Conservation (phyloP, 2,797 vertebrate species). For the Leptodactylus fallax region DNA sequence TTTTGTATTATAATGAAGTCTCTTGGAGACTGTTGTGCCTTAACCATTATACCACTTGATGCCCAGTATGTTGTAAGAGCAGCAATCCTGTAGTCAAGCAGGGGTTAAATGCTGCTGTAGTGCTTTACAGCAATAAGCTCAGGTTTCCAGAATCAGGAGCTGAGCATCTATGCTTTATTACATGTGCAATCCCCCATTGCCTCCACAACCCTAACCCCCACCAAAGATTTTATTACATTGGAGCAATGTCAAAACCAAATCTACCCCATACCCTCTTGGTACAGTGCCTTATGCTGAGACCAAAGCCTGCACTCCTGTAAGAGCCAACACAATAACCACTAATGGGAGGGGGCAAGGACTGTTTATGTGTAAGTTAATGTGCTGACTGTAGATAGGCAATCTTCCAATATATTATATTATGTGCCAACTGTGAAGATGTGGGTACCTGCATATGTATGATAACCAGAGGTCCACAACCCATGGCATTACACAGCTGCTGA, state of each 20-base stretch:
- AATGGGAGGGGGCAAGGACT: constrained; percentile 4
- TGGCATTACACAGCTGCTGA: constrained; percentile 30
- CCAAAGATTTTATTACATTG: constrained; percentile 40
- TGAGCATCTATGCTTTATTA: constrained; percentile 49
- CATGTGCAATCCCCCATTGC: constrained; percentile 50
- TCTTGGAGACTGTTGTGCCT: constrained; percentile 45
- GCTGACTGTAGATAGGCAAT: constrained; percentile 24
- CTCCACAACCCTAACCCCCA: constrained; percentile 29
- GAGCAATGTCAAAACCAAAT: constrained; percentile 29
- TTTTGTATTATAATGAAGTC: constrained; percentile 50
- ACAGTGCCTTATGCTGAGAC: constrained; percentile 20
- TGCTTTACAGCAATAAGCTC: constrained; percentile 54
- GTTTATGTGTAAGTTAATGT: constrained; percentile 34
- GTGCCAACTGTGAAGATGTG: constrained; percentile 47
- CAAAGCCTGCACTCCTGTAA: neutral
- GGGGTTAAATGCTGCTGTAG: constrained; percentile 27
- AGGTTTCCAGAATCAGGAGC: constrained; percentile 53
- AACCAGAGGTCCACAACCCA: neutral
- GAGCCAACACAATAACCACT: constrained; percentile 33
- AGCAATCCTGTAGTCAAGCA: constrained; percentile 10
- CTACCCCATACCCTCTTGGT: constrained; percentile 18
- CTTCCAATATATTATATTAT: constrained; percentile 31
- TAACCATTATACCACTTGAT: constrained; percentile 53
- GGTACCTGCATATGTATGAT: constrained; percentile 25
- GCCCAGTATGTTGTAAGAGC: neutral